These are phyloP conservation scores for Erannis defoliaria DNA, from an alignment of 2,888 invertebrate genomes.

Conservation along the genomic window DNA sequence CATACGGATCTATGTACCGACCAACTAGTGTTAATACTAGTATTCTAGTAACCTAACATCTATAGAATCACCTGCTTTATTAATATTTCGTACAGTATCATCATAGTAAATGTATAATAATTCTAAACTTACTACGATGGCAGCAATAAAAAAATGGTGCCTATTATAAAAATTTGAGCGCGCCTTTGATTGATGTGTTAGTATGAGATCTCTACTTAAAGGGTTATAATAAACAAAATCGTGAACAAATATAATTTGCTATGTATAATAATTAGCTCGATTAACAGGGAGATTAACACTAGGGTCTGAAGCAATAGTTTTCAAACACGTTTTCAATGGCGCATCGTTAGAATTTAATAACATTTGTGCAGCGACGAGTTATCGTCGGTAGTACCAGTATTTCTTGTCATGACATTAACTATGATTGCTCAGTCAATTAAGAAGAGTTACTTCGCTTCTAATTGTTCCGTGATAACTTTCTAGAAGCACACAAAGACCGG, in stretches of 20 bases:
- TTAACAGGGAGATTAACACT: not conserved
- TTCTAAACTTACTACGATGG: no score
- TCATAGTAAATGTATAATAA: no score
- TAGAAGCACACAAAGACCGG: constrained; percentile 48
- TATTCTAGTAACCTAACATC: no score
- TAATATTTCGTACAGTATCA: no score
- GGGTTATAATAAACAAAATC: not conserved
- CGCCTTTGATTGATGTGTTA: no score
- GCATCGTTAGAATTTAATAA: constrained; percentile 15
- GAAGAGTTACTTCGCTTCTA: constrained; percentile 46
- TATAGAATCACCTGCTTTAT: no score
- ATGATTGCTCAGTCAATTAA: constrained; percentile 49
- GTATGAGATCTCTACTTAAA: no score
- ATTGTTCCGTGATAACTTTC: constrained; percentile 53
- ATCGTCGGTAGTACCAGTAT: constrained; percentile 29
- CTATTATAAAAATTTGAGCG: no score
- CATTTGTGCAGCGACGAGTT: constrained; percentile 18
- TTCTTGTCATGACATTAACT: constrained; percentile 37
- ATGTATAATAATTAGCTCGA: not conserved
- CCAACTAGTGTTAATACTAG: no score
- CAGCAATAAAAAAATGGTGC: no score
- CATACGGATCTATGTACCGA: no score
- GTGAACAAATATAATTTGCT: not conserved
- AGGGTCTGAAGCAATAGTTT: not conserved
- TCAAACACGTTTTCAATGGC: constrained; percentile 19